Conservation (phyloP, 2,888 invertebrate species). For the Synergus itoensis region DNA sequence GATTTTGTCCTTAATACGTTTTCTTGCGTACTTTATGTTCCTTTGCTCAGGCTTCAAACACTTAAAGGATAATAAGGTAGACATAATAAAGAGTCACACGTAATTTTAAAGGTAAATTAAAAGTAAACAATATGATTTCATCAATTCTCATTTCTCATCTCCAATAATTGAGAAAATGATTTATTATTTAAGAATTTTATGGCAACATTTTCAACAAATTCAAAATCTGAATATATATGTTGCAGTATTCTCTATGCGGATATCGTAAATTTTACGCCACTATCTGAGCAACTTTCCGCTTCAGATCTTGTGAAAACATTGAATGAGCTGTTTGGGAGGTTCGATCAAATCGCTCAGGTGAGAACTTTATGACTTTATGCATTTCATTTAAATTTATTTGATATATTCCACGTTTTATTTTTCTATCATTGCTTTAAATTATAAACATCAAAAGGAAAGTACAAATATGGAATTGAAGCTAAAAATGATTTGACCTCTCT, state of each 20-base stretch:
- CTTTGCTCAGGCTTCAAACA: no score
- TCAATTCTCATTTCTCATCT: neutral
- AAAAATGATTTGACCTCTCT: neutral
- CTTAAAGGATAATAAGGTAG: no score
- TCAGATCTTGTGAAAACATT: constrained; percentile 96
- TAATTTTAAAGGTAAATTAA: no score
- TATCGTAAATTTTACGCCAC: constrained; percentile 98
- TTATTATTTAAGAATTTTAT: neutral
- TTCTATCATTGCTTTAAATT: neutral
- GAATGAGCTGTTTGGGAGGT: constrained; percentile 97
- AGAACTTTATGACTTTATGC: constrained; percentile 61
- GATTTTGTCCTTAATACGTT: no score
- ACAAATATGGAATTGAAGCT: neutral
- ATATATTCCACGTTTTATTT: neutral
- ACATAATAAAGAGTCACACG: no score
- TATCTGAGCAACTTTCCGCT: constrained; percentile 95
- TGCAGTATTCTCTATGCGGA: constrained; percentile 96
- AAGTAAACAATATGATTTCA: no score
- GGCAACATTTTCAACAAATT: neutral
- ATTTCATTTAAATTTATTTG: neutral
- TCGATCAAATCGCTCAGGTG: constrained; percentile 98
- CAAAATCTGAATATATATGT: constrained; percentile 50
- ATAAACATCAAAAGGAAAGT: neutral
- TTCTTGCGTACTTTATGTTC: no score
- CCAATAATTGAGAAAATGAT: neutral